Evolutionary conservation across 1,140 invertebrate genomes (phyloP).

Genomic region (Neodiprion virginianus): DNA sequence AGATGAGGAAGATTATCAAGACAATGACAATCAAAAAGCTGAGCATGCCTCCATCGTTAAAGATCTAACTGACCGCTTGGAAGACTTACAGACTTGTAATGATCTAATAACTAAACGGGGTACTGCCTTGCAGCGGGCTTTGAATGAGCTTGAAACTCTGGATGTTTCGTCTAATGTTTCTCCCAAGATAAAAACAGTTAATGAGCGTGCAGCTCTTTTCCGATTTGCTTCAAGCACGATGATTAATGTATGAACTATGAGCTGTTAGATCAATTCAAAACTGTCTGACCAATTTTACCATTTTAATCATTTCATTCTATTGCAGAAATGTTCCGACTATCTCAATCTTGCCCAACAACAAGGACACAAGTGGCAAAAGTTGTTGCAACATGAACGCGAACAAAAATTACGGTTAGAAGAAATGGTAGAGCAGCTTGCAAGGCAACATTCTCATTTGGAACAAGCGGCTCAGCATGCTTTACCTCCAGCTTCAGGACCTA

Average conservation of each 20-base stretch:
- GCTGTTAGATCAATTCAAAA: slow-evolving; percentile 13
- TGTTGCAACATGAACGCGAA: slow-evolving; percentile 93
- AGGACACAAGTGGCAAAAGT: slow-evolving; percentile 88
- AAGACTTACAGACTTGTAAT: slow-evolving; percentile 89
- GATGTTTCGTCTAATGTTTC: slow-evolving; percentile 68
- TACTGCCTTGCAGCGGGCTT: slow-evolving; percentile 79
- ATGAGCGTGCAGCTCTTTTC: slow-evolving; percentile 91
- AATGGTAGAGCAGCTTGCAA: slow-evolving; percentile 95
- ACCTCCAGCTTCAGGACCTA: slow-evolving; percentile 53
- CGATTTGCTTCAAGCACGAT: slow-evolving; percentile 94
- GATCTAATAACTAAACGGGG: slow-evolving; percentile 91
- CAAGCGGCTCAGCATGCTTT: slow-evolving; percentile 74
- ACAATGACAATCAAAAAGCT: slow-evolving; percentile 55
- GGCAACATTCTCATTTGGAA: slow-evolving; percentile 94
- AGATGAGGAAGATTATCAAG: slow-evolving; percentile 79
- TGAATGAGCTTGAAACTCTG: slow-evolving; percentile 83
- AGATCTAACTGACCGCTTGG: slow-evolving; percentile 71
- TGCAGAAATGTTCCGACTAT: slow-evolving; percentile 89
- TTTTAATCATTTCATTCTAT: slow-evolving; percentile 30
- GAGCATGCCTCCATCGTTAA: slow-evolving; percentile 65
- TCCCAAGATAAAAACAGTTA: slow-evolving; percentile 76
- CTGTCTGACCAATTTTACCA: neutral
- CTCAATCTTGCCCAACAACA: slow-evolving; percentile 85
- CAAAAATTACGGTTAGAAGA: slow-evolving; percentile 94
- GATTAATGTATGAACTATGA: slow-evolving; percentile 82